Conservation (phyloP, 53 echinoderm and acorn worm genomes). For the Glandiceps talaboti region DNA sequence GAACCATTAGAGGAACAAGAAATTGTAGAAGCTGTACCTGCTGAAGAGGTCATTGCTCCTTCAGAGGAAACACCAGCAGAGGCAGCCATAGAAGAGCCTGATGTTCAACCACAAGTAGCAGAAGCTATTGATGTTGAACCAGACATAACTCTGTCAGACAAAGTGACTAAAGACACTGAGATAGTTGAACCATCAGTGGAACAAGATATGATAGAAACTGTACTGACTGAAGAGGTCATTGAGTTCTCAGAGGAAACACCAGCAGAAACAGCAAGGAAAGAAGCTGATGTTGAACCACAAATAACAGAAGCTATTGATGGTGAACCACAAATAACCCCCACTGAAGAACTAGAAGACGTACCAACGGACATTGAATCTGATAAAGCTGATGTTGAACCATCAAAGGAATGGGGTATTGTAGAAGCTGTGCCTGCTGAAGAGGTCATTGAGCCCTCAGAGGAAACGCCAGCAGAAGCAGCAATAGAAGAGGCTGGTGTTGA, state of each 20-base stretch:
- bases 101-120: conserved; percentile 3
- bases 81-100: neutral
- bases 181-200: neutral
- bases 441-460: too few relatives aligned
- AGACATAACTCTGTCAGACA: too few relatives aligned
- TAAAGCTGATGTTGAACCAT: neutral
- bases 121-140: too few relatives aligned
- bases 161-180: too few relatives aligned
- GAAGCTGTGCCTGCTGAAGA: too few relatives aligned
- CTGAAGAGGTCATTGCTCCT: neutral
- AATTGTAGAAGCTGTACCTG: too few relatives aligned
- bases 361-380: neutral
- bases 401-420: conserved; percentile 1
- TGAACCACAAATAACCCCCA: neutral
- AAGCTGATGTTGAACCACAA: neutral
- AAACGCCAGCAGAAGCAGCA: too few relatives aligned
- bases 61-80: neutral
- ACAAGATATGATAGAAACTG: neutral
- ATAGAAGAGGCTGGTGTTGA: neutral
- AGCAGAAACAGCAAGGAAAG: neutral
- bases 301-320: neutral
- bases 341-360: conserved; percentile 2
- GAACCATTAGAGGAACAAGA: too few relatives aligned
- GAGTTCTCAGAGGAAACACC: conserved; percentile 2
- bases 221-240: too few relatives aligned